Conservation (phyloP, 2,797 vertebrate species). For the Chaetodon trifasciatus region DNA sequence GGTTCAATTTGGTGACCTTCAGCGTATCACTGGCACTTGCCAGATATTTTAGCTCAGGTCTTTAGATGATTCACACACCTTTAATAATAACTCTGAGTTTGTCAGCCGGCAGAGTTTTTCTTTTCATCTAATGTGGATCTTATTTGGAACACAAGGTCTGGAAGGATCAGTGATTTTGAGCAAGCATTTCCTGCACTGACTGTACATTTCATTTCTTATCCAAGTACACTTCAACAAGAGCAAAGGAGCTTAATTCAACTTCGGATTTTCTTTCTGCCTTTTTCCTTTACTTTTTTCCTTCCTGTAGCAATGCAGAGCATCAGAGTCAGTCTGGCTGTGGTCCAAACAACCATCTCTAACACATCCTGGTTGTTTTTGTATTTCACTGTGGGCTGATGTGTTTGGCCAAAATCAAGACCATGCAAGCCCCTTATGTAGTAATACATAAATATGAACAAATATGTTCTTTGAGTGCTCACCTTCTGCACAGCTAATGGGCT, state of each 20-base stretch:
- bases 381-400: not conserved
- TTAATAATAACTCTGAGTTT: constrained; percentile 1
- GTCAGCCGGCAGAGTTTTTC: not conserved
- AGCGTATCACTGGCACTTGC: not conserved
- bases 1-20: not conserved
- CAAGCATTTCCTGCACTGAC: not conserved
- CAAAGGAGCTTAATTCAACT: not conserved
- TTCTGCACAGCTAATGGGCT: constrained; percentile 27
- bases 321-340: not conserved
- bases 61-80: not conserved
- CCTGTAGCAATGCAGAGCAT: not conserved
- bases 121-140: not conserved
- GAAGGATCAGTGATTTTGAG: not conserved
- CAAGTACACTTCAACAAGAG: not conserved
- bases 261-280: not conserved
- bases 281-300: not conserved
- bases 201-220: not conserved
- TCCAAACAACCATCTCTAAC: not conserved
- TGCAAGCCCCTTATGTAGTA: constrained; percentile 7
- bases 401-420: constrained; percentile 11
- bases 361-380: not conserved
- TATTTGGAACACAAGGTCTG: not conserved
- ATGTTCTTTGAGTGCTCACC: constrained; percentile 11
- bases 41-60: not conserved
- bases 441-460: too few relatives aligned